These are phyloP conservation scores for Cyanocitta stelleri DNA, from an alignment of 2,113 vertebrate genomes.

Conservation along the genomic window DNA sequence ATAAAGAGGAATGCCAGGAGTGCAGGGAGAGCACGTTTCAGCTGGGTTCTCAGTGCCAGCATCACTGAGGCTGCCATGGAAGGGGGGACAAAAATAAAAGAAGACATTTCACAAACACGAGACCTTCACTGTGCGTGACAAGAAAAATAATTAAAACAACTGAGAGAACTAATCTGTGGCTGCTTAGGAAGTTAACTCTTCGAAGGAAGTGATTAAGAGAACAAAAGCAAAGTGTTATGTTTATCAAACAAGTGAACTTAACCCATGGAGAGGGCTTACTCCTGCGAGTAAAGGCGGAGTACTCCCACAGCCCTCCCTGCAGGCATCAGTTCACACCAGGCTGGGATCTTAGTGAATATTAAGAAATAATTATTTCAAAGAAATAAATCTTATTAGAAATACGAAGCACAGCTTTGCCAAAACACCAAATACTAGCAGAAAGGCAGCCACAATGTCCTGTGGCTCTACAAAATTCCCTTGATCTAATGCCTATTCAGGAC, in stretches of 20 bases:
- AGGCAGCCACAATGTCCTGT: neutral
- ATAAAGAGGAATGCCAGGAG: neutral
- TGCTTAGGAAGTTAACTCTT: slow-evolving; percentile 73
- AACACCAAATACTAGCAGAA: neutral
- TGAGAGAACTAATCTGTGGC: slow-evolving; percentile 61
- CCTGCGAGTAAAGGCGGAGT: neutral
- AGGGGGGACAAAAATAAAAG: neutral
- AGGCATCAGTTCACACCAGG: accelerated
- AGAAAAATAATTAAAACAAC: slow-evolving; percentile 76
- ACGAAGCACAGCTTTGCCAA: neutral
- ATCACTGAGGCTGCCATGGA: slow-evolving; percentile 50
- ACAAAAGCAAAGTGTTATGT: slow-evolving; percentile 10
- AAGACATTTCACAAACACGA: slow-evolving; percentile 67
- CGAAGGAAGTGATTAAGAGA: slow-evolving; percentile 48
- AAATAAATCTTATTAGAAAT: neutral
- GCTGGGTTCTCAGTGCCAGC: slow-evolving; percentile 46
- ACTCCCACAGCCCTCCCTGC: neutral
- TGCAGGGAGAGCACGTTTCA: slow-evolving; percentile 6
- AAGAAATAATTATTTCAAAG: neutral
- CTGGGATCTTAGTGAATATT: neutral
- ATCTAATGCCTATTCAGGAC: neutral
- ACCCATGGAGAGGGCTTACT: neutral
- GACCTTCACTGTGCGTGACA: slow-evolving; percentile 69
- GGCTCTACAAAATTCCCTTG: neutral
- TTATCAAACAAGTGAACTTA: slow-evolving; percentile 24